Base-by-base conservation (phyloP, 2,797 vertebrate species). In the Fundulus diaphanus region DNA sequence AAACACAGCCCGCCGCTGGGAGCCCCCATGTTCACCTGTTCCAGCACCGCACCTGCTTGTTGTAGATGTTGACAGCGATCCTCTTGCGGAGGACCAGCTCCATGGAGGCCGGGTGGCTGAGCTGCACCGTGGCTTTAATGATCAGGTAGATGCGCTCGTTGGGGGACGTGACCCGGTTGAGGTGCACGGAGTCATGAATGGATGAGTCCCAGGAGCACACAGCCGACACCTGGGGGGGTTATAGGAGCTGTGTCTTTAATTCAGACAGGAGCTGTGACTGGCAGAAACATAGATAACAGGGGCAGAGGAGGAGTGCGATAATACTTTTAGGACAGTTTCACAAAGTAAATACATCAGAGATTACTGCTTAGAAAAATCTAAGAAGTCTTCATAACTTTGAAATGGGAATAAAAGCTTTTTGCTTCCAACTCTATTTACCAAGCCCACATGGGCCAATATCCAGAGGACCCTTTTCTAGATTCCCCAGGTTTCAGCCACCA, bases 151-250 rank as follows among this genome's bases (percentile, higher is more conserved):
- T 97, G 71, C 98, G 96, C 89, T 99, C 98, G 51, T 96, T 96
- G 33, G 96, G 97, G 0, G 96, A 96, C 0, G 98, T 99, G 76
- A 99, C 92, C 24, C 97, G 96, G 72, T 99, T 99, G 81, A 99
- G 93, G 89, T 99, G 95, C 73, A 97, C 91, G 0, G 98, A 99
- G 77, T 99, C 97, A 1, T 99, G 98, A 79, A 99, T 97, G 29
- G 98, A 99, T 3, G 98, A 98, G 89, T 99, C 98, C 98, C 98
- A 99, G 11, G 98, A 97, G 85, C 97, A 98, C 29, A 94, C 95
- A 29, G 96, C 97, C 27, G 95, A 96, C 90, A 99, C 95, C 98
- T 99, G 61, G 31, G 5, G 20, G 75, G 72, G n/a, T 31, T 1
- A 54, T 8, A 77, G n/a, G 24, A 75, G 33, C 24, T 33, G 37